These are phyloP conservation scores for Corythornis madagascariensis DNA, from an alignment of 2,113 vertebrate species.

Conservation along the genomic window DNA sequence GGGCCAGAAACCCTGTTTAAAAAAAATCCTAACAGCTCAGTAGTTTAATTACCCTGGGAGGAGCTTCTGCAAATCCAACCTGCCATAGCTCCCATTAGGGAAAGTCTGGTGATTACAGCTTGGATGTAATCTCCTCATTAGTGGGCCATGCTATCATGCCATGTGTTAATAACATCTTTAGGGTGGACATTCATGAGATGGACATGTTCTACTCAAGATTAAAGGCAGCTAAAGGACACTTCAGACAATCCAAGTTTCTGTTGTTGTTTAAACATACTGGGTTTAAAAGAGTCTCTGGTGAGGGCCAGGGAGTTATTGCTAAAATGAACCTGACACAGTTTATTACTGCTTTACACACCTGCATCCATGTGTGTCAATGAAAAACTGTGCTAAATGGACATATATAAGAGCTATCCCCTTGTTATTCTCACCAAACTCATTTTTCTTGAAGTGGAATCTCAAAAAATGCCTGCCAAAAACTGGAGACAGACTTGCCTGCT, in stretches of 20 bases:
- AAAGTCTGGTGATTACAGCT: background rate
- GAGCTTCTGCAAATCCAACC: background rate
- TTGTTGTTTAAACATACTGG: background rate
- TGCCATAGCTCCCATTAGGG: background rate
- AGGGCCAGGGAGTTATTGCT: background rate
- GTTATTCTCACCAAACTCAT: background rate
- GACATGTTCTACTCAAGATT: conserved; percentile 34
- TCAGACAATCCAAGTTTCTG: background rate
- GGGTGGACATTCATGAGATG: conserved; percentile 39
- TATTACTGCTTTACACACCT: background rate
- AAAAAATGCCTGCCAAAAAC: background rate
- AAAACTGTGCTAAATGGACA: background rate
- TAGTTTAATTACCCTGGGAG: conserved; percentile 38
- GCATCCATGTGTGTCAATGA: background rate
- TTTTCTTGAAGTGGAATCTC: background rate
- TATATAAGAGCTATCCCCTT: background rate
- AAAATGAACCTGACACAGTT: background rate
- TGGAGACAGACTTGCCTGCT: background rate
- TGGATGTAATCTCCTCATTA: background rate
- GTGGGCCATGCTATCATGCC: rapidly evolving
- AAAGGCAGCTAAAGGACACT: conserved; percentile 46
- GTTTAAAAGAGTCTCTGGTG: background rate
- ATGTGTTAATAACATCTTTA: background rate
- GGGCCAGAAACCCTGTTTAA: conserved; percentile 44
- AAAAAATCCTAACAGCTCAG: background rate